Base-by-base conservation (phyloP, 1,140 invertebrate genomes). In the Phocides pigmalion region DNA sequence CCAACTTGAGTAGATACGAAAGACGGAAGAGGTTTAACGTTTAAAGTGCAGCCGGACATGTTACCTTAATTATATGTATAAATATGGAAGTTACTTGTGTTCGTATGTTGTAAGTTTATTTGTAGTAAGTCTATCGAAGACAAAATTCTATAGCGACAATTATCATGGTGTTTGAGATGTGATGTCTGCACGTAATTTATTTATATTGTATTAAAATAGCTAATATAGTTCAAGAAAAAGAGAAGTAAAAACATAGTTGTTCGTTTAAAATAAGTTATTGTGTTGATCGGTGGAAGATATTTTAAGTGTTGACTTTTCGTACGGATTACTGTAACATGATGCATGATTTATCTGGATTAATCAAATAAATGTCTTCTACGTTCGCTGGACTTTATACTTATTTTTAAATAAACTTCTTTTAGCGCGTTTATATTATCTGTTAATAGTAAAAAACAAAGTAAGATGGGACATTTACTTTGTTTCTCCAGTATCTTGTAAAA, bases 21-120 rank as follows among this genome's bases (percentile, higher is more conserved):
- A 20, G 39, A n/a, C 14, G 39, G 32, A 37, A 22, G 22, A 22
- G 20, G 20, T 56, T 56, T 25, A 44, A 44, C 3, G 20, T 56
- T 56, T 56, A 15, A 41, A 8, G 53, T 56, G 53, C 39, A 54
- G 28, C 28, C 28, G 47, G 39, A 56, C 50, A 50, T 50, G 14
- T 50, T 50, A 15, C 8, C 25, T 28, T 8, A 32, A 32, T 32
- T 32, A 32, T 32, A 32, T n/a, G n/a, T n/a, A 6, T 4, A 22
- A 3, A 39, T 2, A 11, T 1, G 35, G 32, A 39, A 39, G 35
- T 39, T 39, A 20, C 1, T 46, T 22, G 28, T 46, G 20, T 46
- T 14, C 8, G 16, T 42, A 17, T 22, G n/a, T 22, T 28, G 1
- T 28, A 28, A 32, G 28, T 32, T n/a, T n/a, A n/a, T n/a, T n/a